phyloP scores from a whole-genome alignment of 2,113 vertebrate genomes.

The Xenopus borealis region DNA sequence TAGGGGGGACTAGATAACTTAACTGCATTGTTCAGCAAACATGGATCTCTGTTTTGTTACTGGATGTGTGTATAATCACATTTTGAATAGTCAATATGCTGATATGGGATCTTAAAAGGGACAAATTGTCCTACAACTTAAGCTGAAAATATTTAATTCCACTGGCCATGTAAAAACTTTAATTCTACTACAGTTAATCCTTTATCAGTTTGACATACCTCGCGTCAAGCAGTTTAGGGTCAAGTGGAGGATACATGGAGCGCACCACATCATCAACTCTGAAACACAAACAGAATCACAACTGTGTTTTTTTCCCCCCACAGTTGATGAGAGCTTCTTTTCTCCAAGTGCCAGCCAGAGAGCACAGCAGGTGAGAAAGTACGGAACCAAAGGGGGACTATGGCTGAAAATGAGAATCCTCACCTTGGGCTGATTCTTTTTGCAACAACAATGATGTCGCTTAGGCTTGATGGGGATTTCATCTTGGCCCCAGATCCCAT shows the following conservation, averaged over 20 bases:
- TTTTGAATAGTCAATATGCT: too few species aligned
- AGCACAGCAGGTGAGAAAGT: neutral
- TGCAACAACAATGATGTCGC: conserved; percentile 90
- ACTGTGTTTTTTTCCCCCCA: neutral
- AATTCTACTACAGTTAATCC: too few species aligned
- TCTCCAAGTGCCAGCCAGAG: neutral
- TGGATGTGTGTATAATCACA: too few species aligned
- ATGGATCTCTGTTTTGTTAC: too few species aligned
- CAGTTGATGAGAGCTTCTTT: neutral
- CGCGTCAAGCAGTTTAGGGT: conserved; percentile 91
- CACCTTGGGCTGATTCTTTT: conserved; percentile 95
- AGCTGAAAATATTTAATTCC: too few species aligned
- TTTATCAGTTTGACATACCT: conserved; percentile 62
- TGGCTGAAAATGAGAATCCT: conserved; percentile 19
- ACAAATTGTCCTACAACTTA: too few species aligned
- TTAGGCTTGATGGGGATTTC: conserved; percentile 86
- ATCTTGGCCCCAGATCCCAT: conserved; percentile 92
- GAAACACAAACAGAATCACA: neutral
- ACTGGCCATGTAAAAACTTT: too few species aligned
- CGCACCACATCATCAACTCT: conserved; percentile 94
- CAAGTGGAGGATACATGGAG: conserved; percentile 92
- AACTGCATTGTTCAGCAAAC: too few species aligned
- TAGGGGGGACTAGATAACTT: too few species aligned
- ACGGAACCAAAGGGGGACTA: neutral
- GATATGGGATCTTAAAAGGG: too few species aligned